A percentile compares a stretch with the other conserved stretches of the same genome.
Evolutionary conservation across 2,113 vertebrate genomes (phyloP).

Genomic region (Pyrgilauda ruficollis): DNA sequence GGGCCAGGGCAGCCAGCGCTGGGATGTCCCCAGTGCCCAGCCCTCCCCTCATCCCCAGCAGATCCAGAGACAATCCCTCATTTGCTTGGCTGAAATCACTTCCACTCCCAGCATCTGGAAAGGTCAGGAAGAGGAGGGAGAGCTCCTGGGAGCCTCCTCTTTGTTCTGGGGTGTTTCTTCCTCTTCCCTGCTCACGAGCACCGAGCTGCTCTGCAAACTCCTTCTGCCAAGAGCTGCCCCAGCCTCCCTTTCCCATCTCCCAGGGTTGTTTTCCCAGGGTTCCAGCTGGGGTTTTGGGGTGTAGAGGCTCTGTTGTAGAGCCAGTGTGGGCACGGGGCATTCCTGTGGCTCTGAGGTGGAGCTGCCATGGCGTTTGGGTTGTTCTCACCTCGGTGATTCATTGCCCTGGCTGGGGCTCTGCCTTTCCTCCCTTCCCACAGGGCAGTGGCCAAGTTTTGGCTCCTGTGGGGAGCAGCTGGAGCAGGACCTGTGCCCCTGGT

Average conservation of each 20-base stretch:
- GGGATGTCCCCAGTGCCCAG: background rate
- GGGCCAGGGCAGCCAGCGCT: accelerated
- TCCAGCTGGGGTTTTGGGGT: background rate
- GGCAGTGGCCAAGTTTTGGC: accelerated
- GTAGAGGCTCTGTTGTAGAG: background rate
- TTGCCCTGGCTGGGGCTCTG: accelerated
- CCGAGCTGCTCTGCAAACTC: background rate
- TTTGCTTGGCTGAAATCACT: background rate
- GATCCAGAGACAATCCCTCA: background rate
- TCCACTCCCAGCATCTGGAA: background rate
- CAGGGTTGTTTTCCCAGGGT: accelerated
- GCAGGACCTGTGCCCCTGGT: background rate
- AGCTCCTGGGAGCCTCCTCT: conserved; percentile 9
- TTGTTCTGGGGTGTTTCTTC: background rate
- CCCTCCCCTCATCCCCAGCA: background rate
- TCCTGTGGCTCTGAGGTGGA: background rate
- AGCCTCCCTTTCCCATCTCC: background rate
- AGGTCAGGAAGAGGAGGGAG: conserved; percentile 6
- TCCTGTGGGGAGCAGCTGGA: background rate
- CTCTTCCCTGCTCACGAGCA: background rate
- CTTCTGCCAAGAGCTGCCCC: background rate
- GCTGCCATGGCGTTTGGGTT: background rate
- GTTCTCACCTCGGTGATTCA: background rate
- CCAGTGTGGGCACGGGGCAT: background rate
- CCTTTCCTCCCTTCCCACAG: background rate